Evolutionary conservation across 2,888 invertebrate species (phyloP), one percentile per base, ranked within the genome.

Genomic region (Drosophila villosipedis): DNA sequence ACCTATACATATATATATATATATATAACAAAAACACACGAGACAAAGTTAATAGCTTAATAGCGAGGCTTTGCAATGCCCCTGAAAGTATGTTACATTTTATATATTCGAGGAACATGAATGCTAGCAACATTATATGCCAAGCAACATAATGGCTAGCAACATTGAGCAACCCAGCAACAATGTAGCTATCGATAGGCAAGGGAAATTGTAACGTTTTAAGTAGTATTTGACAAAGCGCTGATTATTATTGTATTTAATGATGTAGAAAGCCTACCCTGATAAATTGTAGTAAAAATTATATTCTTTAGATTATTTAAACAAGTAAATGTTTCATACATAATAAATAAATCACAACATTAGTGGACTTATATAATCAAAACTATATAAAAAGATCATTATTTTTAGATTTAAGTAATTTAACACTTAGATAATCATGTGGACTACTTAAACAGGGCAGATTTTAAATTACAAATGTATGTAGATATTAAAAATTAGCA

Each of bases 1-100:
- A 22, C 22, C 7, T 22, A 47, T 30, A 30, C 7, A 30, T 30
- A 30, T 54, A 9, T 39, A 39, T 12, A 43, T 30, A 30, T 30
- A 30, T 30, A 30, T 30, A 30, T 57, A 39, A 22, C n/a, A 30
- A 41, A 41, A 14, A 16, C n/a, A 7, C 30, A 9, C 12, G 2
- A 39, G 28, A 14, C 37, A 55, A 35, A 28, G 37, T 28, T 12
- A 4, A 25, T n/a, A n/a, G 37, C n/a, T 28, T 37, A 7, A 1
- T 12, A 28, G 30, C 10, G 30, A 54, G 31, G 54, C 33, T 68
- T 28, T 10, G 7, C 7, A 2, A 14, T 3, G 58, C 16, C 12
- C 71, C 72, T 41, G 7, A 74, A 73, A 83, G 72, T 83, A 74
- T 73, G 84, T 77, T 49, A 31, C 53, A 28, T 22, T n/a, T 65